A percentile compares a stretch with the other conserved stretches of the same genome.
These are phyloP conservation scores for Drosophila biarmipes DNA, from an alignment of 1,140 invertebrate genomes.

Conservation along the genomic window DNA sequence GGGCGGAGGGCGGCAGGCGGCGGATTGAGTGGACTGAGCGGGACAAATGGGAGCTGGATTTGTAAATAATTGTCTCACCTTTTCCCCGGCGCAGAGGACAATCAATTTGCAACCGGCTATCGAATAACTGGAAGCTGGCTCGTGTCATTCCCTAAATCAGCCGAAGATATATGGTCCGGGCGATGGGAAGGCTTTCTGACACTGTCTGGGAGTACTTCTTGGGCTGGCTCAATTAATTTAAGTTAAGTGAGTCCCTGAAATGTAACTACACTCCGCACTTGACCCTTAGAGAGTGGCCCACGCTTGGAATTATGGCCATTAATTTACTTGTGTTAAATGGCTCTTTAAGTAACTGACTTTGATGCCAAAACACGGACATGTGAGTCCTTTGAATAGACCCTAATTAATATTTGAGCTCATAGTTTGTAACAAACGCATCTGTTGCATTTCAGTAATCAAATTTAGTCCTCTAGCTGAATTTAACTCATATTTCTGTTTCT, in stretches of 20 bases:
- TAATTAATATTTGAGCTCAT: neutral
- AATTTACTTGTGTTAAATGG: neutral
- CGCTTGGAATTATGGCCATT: neutral
- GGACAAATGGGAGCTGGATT: slow-evolving; percentile 29
- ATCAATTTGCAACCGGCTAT: slow-evolving; percentile 38
- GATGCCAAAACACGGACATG: neutral
- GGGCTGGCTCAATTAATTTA: neutral
- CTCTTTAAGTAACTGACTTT: neutral
- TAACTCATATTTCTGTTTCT: neutral
- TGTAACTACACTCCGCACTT: too few species aligned
- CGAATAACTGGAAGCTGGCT: slow-evolving; percentile 19
- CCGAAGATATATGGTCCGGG: neutral
- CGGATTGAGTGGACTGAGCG: slow-evolving; percentile 17
- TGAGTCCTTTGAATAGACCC: neutral
- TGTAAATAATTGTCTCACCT: slow-evolving; percentile 58
- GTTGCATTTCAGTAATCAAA: neutral
- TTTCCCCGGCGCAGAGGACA: slow-evolving; percentile 29
- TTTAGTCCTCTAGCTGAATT: neutral
- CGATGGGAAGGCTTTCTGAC: neutral
- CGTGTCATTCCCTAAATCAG: slow-evolving; percentile 26
- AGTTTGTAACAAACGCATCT: neutral
- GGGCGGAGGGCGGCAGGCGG: too few species aligned
- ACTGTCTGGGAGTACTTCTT: neutral
- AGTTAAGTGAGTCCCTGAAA: too few species aligned
- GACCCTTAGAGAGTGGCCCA: too few species aligned